These are phyloP conservation scores for Thamnophis elegans DNA, from an alignment of 2,797 vertebrate genomes.

Conservation along the genomic window DNA sequence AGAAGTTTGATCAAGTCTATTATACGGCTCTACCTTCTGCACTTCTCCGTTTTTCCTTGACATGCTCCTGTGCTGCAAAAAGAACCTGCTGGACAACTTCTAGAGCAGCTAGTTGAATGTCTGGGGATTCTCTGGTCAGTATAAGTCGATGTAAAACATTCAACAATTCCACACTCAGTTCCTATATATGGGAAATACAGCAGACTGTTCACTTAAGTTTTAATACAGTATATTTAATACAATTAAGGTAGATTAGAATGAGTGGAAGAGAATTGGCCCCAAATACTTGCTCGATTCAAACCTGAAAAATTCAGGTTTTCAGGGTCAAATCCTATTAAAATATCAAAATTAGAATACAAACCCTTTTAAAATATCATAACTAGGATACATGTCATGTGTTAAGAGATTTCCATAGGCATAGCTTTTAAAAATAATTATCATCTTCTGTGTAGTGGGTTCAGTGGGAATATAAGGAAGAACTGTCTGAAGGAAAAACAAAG, in stretches of 20 bases:
- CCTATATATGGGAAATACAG: conserved; percentile 67
- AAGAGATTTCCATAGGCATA: neutral
- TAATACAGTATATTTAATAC: neutral
- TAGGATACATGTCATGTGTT: neutral
- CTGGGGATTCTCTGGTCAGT: conserved; percentile 84
- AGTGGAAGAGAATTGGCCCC: neutral
- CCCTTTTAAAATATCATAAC: neutral
- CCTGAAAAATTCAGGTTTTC: neutral
- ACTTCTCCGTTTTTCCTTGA: conserved; percentile 88
- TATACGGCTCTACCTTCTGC: conserved; percentile 80
- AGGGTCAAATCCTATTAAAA: neutral
- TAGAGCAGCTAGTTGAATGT: conserved; percentile 82
- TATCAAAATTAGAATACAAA: neutral
- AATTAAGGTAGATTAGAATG: neutral
- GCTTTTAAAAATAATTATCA: neutral
- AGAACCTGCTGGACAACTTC: conserved; percentile 84
- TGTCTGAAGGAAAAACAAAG: neutral
- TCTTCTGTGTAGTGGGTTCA: neutral
- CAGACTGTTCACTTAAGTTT: conserved; percentile 4
- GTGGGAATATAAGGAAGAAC: neutral
- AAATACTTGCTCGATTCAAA: neutral
- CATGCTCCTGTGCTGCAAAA: conserved; percentile 85
- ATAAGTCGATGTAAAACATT: conserved; percentile 88
- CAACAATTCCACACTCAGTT: conserved; percentile 86
- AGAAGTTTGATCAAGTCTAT: neutral